Evolutionary conservation across 2,888 invertebrate genomes (phyloP).

Genomic region (Eledona agricola): DNA sequence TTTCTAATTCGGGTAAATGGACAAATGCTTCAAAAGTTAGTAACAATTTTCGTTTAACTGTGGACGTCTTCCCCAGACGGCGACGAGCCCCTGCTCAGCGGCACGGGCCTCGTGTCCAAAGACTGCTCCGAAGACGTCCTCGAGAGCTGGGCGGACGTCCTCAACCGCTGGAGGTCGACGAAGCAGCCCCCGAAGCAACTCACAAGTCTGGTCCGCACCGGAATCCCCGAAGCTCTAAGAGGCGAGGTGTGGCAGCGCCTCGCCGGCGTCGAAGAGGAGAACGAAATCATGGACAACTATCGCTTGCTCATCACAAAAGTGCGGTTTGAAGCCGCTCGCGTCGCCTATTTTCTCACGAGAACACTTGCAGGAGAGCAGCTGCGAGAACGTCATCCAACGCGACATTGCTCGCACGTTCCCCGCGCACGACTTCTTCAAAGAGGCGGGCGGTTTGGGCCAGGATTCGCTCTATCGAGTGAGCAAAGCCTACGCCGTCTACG

Average conservation of each 20-base stretch:
- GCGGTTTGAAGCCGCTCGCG: no score
- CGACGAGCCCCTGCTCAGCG: constrained; percentile 95
- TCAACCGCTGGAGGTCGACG: constrained; percentile 73
- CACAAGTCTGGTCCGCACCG: constrained; percentile 79
- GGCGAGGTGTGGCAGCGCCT: constrained; percentile 98
- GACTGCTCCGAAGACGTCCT: constrained; percentile 94
- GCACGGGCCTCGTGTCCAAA: constrained; percentile 96
- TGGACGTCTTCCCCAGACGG: no score
- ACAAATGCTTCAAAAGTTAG: no score
- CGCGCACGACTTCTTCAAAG: constrained; percentile 97
- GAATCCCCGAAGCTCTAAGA: constrained; percentile 95
- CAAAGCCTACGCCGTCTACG: constrained; percentile 97
- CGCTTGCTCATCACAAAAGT: constrained; percentile 92
- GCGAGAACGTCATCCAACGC: constrained; percentile 93
- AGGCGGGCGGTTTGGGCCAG: constrained; percentile 94
- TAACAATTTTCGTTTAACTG: no score
- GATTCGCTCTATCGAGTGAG: constrained; percentile 95
- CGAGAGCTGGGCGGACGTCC: constrained; percentile 91
- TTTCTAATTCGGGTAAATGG: no score
- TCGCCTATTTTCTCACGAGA: no score
- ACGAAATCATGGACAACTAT: constrained; percentile 90
- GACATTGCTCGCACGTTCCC: constrained; percentile 99
- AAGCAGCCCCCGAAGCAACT: constrained; percentile 86
- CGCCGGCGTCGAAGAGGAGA: constrained; percentile 85
- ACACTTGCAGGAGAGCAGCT: constrained; percentile 88